Conservation (phyloP, 2,113 vertebrate species). For the Struthio camelus region DNA sequence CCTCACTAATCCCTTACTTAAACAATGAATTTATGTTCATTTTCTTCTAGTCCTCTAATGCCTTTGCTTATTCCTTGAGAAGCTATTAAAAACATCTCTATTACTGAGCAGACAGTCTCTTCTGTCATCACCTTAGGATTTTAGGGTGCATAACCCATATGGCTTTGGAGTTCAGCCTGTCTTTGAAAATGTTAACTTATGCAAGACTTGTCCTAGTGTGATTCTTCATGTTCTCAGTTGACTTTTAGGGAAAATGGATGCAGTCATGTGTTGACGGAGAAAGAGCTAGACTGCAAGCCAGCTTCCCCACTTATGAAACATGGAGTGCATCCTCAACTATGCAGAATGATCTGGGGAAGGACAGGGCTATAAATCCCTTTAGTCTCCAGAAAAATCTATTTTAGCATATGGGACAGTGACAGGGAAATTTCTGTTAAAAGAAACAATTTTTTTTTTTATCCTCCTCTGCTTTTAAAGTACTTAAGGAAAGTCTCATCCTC, state of each 20-base stretch:
- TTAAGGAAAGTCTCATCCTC: neutral
- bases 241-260: neutral
- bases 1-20: conserved; percentile 37
- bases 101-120: neutral
- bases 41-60: neutral
- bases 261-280: neutral
- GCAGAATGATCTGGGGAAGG: neutral
- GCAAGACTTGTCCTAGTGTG: neutral
- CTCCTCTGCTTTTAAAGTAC: neutral
- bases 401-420: neutral
- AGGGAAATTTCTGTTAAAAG: neutral
- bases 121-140: neutral
- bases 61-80: neutral
- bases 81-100: neutral
- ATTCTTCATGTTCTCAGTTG: neutral
- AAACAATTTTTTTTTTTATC: neutral
- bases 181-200: neutral
- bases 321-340: neutral
- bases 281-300: neutral
- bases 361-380: neutral
- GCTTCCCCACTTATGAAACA: neutral
- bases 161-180: neutral
- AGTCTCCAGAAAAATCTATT: neutral
- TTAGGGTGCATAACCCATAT: neutral
- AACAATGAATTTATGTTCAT: conserved; percentile 21